Conservation (phyloP, 2,113 vertebrate genomes). For the Corythornis cristatus region DNA sequence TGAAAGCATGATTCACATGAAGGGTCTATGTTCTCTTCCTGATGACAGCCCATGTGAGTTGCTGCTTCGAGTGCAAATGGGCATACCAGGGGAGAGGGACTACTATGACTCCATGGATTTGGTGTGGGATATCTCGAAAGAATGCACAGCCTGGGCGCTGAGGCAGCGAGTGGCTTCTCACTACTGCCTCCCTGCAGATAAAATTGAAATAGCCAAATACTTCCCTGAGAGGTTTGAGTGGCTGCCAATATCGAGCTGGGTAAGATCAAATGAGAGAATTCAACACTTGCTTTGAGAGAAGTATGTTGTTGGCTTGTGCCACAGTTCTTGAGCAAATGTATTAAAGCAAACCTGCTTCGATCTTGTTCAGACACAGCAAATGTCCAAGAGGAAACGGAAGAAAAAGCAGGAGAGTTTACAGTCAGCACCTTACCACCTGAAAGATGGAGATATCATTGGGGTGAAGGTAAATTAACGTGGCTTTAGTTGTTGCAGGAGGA, state of each 20-base stretch:
- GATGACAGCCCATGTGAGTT: conserved; percentile 82
- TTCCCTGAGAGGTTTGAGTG: conserved; percentile 88
- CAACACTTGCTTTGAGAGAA: neutral
- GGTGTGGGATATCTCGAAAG: conserved; percentile 85
- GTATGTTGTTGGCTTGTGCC: neutral
- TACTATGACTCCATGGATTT: conserved; percentile 82
- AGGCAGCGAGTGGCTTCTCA: conserved; percentile 80
- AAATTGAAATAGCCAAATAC: conserved; percentile 90
- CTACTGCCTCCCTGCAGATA: conserved; percentile 84
- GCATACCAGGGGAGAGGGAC: conserved; percentile 80
- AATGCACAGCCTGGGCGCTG: conserved; percentile 80
- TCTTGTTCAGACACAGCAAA: conserved; percentile 82
- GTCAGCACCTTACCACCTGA: conserved; percentile 85
- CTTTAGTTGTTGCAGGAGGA: neutral
- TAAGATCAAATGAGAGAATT: conserved; percentile 52
- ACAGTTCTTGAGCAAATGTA: neutral
- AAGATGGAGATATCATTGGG: conserved; percentile 89
- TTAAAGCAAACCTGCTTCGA: neutral
- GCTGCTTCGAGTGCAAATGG: conserved; percentile 85
- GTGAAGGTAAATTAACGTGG: conserved; percentile 80
- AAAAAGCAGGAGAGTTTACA: conserved; percentile 86
- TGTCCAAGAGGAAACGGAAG: conserved; percentile 91
- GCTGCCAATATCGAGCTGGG: conserved; percentile 90
- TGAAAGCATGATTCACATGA: neutral
- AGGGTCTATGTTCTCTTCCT: neutral